phyloP scores from a whole-genome alignment of 1,140 invertebrate species.

The Dendrolimus kikuchii region DNA sequence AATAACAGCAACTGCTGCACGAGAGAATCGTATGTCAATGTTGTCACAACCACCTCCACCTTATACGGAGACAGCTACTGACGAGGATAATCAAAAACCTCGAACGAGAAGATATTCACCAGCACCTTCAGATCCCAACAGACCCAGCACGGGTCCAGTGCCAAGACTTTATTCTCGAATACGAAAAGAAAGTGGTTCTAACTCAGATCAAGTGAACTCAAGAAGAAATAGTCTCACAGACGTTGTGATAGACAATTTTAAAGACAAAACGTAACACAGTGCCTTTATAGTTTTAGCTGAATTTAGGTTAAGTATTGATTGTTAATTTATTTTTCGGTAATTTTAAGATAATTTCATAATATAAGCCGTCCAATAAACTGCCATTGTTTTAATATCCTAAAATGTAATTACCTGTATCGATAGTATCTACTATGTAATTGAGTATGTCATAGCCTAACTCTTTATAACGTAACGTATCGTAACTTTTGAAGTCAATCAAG shows the following conservation, averaged over 20 bases:
- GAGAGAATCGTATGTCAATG: constrained; percentile 61
- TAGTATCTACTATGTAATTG: no score
- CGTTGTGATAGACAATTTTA: constrained; percentile 54
- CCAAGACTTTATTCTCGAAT: constrained; percentile 54
- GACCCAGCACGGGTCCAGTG: constrained; percentile 44
- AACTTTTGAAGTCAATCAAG: no score
- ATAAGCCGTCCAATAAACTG: constrained; percentile 33
- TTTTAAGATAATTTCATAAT: constrained; percentile 14
- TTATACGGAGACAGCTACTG: constrained; percentile 42
- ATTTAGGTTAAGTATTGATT: constrained; percentile 27
- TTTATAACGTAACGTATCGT: no score
- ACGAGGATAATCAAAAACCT: constrained; percentile 34
- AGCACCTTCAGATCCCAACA: constrained; percentile 35
- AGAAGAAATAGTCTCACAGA: constrained; percentile 58
- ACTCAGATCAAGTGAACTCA: constrained; percentile 37
- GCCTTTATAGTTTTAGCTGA: constrained; percentile 38
- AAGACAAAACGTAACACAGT: constrained; percentile 51
- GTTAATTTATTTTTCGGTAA: constrained; percentile 33
- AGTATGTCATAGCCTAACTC: no score
- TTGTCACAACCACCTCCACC: constrained; percentile 53
- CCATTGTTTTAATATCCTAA: background rate
- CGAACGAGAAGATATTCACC: constrained; percentile 54
- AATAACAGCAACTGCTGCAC: constrained; percentile 54
- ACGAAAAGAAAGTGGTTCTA: constrained; percentile 50
- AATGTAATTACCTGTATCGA: no score